Evolutionary conservation across 2,888 invertebrate species (phyloP).

Genomic region (Synanthedon andrenaeformis): DNA sequence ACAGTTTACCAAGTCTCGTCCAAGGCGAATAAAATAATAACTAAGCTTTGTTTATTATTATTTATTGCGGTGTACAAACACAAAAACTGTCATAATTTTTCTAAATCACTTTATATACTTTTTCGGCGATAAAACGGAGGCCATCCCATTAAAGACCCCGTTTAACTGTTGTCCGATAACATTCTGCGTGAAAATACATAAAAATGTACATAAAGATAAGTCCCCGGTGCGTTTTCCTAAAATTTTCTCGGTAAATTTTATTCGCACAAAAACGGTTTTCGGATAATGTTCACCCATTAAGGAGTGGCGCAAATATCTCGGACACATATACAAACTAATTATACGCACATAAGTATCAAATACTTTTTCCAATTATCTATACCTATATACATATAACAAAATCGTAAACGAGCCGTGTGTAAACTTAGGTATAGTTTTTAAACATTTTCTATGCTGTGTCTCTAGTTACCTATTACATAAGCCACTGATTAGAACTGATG

Average conservation of each 20-base stretch:
- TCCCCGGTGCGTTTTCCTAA: conserved; percentile 33
- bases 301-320: conserved; percentile 11
- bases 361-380: no score
- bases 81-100: conserved; percentile 37
- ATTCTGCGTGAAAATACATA: conserved; percentile 48
- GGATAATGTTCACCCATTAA: conserved; percentile 54
- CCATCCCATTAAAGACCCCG: conserved; percentile 33
- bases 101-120: conserved; percentile 42
- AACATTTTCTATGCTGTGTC: no score
- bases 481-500: no score
- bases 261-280: conserved; percentile 50
- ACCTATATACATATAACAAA: no score
- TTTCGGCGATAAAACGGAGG: conserved; percentile 33
- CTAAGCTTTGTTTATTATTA: conserved; percentile 24
- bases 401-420: no score
- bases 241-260: conserved; percentile 49
- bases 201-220: conserved; percentile 60
- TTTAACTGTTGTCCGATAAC: conserved; percentile 47
- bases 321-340: no score
- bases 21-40: background rate
- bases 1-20: conserved; percentile 21
- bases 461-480: no score
- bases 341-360: no score
- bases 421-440: no score
- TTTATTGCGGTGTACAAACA: conserved; percentile 23